phyloP scores from a whole-genome alignment of 2,888 invertebrate species.

The Chouioia cunea region DNA sequence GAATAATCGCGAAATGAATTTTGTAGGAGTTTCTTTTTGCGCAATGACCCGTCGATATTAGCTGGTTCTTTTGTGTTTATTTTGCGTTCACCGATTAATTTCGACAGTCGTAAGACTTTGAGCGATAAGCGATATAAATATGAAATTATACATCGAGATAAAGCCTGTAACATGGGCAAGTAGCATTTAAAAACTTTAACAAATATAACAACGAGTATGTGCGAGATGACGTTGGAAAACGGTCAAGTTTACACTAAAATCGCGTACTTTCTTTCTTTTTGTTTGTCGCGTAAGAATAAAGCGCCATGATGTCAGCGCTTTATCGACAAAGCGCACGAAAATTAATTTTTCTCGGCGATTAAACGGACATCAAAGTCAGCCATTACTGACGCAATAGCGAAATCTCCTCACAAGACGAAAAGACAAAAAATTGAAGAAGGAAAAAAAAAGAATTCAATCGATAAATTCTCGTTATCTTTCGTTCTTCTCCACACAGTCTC shows the following conservation, averaged over 20 bases:
- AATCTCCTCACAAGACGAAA: too few relatives aligned
- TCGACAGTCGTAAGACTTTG: constrained; percentile 16
- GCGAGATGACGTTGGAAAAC: too few relatives aligned
- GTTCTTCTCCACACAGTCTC: neutral
- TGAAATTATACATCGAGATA: constrained; percentile 23
- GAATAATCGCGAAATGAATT: constrained; percentile 6
- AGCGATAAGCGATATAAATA: constrained; percentile 25
- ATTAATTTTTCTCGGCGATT: too few relatives aligned
- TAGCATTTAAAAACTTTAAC: constrained; percentile 14
- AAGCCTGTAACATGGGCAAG: constrained; percentile 11
- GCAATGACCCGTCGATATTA: constrained; percentile 14
- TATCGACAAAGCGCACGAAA: too few relatives aligned
- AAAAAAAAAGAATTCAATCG: constrained; percentile 15
- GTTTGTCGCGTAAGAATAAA: too few relatives aligned
- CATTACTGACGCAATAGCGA: too few relatives aligned
- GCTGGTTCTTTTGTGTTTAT: constrained; percentile 16
- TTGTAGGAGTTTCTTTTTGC: constrained; percentile 24
- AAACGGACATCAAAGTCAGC: too few relatives aligned
- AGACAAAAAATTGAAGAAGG: neutral
- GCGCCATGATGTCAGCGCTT: too few relatives aligned
- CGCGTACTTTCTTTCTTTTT: neutral
- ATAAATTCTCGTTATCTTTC: constrained; percentile 35
- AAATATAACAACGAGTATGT: constrained; percentile 6
- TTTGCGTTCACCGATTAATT: constrained; percentile 26
- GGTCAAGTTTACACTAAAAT: too few relatives aligned